These are phyloP conservation scores for Pseudorhiza aurosa DNA, from an alignment of 30 jellyfish, hydroid and myxozoan species.

Conservation along the genomic window DNA sequence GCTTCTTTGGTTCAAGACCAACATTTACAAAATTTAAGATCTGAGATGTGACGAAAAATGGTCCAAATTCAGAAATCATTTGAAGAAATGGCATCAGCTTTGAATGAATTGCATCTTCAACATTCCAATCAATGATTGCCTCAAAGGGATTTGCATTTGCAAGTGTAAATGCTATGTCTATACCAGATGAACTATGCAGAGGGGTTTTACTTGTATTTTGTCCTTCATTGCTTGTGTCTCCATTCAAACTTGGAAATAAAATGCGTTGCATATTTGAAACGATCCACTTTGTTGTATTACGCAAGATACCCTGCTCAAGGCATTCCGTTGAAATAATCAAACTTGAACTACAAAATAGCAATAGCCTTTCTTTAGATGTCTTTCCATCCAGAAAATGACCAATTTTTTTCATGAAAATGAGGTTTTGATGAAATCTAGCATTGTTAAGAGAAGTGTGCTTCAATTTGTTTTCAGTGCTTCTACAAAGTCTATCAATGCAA, in stretches of 20 bases:
- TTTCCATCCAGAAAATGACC: no score
- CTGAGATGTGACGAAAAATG: slow-evolving; percentile 75
- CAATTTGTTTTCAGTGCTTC: no score
- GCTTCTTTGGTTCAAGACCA: slow-evolving; percentile 49
- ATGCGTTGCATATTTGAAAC: not conserved
- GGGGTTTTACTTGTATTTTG: not conserved
- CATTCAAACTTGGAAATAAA: not conserved
- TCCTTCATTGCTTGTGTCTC: not conserved
- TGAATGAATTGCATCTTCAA: slow-evolving; percentile 29
- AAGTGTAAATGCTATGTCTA: slow-evolving; percentile 67
- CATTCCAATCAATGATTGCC: slow-evolving; percentile 71
- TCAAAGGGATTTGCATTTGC: slow-evolving; percentile 85
- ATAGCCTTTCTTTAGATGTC: no score
- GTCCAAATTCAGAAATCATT: slow-evolving; percentile 54
- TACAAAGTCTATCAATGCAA: not conserved
- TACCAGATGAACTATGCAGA: slow-evolving; percentile 54
- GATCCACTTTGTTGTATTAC: not conserved
- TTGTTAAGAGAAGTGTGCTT: no score
- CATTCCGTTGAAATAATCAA: not conserved
- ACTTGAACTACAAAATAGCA: not conserved
- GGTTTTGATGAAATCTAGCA: no score
- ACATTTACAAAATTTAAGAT: slow-evolving; percentile 81
- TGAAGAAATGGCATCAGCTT: slow-evolving; percentile 50
- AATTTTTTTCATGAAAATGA: no score
- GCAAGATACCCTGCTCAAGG: not conserved